These are phyloP conservation scores for Tapera naevia DNA, from an alignment of 2,797 vertebrate genomes.

Conservation along the genomic window DNA sequence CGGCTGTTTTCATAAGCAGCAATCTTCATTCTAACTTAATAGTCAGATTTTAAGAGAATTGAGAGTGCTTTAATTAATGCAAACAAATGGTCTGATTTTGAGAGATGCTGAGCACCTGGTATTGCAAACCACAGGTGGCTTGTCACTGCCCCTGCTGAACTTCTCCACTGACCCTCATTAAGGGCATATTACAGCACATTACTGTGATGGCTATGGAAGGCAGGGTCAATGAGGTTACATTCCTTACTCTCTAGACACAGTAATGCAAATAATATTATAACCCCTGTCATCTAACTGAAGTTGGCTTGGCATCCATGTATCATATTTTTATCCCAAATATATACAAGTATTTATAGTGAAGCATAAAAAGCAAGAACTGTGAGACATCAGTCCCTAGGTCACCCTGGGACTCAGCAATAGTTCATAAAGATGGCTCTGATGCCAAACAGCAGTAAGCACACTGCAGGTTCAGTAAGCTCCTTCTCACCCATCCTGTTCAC, in stretches of 20 bases:
- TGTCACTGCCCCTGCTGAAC: not conserved
- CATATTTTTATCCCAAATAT: not conserved
- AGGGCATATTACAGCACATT: not conserved
- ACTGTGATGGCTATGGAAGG: not conserved
- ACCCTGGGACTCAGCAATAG: not conserved
- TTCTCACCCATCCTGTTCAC: not conserved
- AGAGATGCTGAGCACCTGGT: not conserved
- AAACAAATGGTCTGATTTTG: not conserved
- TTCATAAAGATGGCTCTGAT: not conserved
- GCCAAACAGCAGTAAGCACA: not conserved
- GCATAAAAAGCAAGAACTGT: not conserved
- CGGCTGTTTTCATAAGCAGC: not conserved
- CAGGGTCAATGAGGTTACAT: not conserved
- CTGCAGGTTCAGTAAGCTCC: not conserved
- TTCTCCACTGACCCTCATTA: not conserved
- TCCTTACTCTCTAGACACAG: not conserved
- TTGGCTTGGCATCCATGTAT: not conserved
- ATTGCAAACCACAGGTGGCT: not conserved
- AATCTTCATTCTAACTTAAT: not conserved
- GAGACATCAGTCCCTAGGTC: not conserved
- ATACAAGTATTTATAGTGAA: not conserved
- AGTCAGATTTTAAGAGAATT: not conserved
- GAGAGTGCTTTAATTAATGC: constrained; percentile 21
- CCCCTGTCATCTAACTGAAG: not conserved
- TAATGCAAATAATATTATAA: not conserved